Conservation (phyloP, 2,113 vertebrate genomes). For the Rynchops niger region DNA sequence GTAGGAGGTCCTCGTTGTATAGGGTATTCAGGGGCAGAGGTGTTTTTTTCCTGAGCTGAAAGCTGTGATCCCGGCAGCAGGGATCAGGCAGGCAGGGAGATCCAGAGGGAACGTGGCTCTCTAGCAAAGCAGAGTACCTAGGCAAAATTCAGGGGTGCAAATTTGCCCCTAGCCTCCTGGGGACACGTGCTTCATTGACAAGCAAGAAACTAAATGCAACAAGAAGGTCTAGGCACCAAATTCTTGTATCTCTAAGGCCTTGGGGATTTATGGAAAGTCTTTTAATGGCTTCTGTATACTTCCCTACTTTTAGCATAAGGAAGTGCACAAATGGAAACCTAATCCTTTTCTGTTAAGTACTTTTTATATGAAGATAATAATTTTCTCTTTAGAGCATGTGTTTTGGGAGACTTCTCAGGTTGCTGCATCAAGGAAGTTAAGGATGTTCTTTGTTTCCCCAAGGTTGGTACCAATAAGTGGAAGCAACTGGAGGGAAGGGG, state of each 20-base stretch:
- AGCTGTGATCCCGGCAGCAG: background rate
- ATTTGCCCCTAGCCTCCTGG: background rate
- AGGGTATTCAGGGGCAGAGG: background rate
- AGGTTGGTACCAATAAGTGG: background rate
- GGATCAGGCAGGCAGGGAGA: background rate
- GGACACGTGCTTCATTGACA: background rate
- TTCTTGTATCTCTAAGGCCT: background rate
- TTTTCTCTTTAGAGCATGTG: background rate
- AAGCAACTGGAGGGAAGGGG: background rate
- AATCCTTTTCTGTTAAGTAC: background rate
- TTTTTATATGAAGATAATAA: background rate
- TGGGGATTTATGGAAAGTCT: background rate
- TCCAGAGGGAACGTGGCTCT: rapidly evolving
- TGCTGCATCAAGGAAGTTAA: background rate
- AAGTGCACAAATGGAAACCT: background rate
- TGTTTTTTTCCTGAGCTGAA: background rate
- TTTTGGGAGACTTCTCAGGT: background rate
- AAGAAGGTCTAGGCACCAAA: background rate
- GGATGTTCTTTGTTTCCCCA: background rate
- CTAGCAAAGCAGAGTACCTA: background rate
- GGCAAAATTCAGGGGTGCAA: background rate
- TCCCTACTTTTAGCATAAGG: background rate
- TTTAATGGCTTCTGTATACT: background rate
- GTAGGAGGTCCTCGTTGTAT: background rate
- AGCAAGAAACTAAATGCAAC: background rate